Conservation (phyloP, 2,888 invertebrate genomes). For the Pheosia gnoma region DNA sequence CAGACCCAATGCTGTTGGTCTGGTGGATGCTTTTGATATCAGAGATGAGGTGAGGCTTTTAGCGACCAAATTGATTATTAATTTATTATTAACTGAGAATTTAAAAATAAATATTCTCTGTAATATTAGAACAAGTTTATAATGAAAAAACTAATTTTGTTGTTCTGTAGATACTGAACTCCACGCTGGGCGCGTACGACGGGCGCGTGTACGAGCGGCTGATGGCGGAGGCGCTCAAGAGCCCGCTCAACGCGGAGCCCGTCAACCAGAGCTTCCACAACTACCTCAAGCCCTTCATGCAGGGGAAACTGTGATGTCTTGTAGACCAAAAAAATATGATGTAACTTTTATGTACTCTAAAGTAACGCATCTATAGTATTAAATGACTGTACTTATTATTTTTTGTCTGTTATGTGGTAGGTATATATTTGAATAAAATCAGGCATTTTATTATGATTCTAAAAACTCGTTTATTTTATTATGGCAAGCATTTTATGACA, state of each 20-base stretch:
- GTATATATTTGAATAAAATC: conserved; percentile 1
- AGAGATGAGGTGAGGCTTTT: conserved; percentile 85
- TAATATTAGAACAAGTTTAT: not conserved
- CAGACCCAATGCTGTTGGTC: conserved; percentile 93
- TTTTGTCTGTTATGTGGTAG: not conserved
- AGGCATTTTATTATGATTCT: not conserved
- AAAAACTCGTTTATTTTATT: conserved; percentile 21
- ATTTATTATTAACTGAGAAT: too few species aligned
- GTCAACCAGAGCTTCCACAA: conserved; percentile 90
- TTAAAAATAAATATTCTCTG: too few species aligned
- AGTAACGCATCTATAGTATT: not conserved
- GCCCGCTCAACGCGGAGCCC: conserved; percentile 91
- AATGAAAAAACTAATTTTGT: not conserved
- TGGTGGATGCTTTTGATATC: conserved; percentile 96
- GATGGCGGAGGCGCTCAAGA: conserved; percentile 91
- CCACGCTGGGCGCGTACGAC: conserved; percentile 91
- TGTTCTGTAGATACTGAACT: conserved; percentile 80
- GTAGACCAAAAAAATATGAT: not conserved
- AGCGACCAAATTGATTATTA: too few species aligned
- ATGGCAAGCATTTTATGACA: conserved; percentile 24
- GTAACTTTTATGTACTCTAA: not conserved
- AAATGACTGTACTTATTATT: not conserved
- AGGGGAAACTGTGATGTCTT: conserved; percentile 85
- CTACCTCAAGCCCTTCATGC: conserved; percentile 91
- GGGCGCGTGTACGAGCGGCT: conserved; percentile 93